Conservation (phyloP, 2,888 invertebrate genomes). For the Drosophila mercatorum region DNA sequence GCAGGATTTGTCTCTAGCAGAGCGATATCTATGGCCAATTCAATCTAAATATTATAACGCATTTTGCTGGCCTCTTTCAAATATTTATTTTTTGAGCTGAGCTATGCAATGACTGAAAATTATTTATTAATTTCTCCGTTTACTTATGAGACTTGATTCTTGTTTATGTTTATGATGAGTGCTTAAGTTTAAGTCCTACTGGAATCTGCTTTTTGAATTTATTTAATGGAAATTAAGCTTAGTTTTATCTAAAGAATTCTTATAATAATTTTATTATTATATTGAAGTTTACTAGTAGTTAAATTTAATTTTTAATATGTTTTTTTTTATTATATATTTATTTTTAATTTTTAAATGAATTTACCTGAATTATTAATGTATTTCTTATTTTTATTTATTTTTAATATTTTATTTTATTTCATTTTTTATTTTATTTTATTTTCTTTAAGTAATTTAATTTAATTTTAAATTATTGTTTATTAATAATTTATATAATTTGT, state of each 20-base stretch:
- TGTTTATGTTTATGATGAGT: not conserved
- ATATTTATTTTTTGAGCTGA: not conserved
- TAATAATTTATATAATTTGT: not conserved
- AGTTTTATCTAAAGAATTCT: not conserved
- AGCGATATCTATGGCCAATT: constrained; percentile 41
- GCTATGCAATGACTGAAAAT: not conserved
- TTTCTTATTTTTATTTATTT: too few relatives aligned
- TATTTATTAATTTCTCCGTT: not conserved
- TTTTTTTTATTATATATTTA: too few relatives aligned
- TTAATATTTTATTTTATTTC: too few relatives aligned
- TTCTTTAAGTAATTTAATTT: too few relatives aligned
- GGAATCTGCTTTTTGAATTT: not conserved
- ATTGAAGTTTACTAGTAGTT: too few relatives aligned
- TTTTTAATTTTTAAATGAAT: too few relatives aligned
- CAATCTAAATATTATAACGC: not conserved
- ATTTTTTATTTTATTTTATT: too few relatives aligned
- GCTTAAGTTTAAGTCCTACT: not conserved
- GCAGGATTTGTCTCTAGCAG: constrained; percentile 12
- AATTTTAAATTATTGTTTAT: too few relatives aligned
- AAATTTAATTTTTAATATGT: too few relatives aligned
- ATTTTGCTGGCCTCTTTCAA: not conserved
- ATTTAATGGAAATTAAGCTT: not conserved
- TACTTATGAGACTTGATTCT: not conserved
- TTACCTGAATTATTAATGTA: too few relatives aligned
- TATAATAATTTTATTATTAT: too few relatives aligned